These are phyloP conservation scores for Brachionus asplanchnoidis DNA, from an alignment of 1,140 invertebrate species.

Conservation along the genomic window DNA sequence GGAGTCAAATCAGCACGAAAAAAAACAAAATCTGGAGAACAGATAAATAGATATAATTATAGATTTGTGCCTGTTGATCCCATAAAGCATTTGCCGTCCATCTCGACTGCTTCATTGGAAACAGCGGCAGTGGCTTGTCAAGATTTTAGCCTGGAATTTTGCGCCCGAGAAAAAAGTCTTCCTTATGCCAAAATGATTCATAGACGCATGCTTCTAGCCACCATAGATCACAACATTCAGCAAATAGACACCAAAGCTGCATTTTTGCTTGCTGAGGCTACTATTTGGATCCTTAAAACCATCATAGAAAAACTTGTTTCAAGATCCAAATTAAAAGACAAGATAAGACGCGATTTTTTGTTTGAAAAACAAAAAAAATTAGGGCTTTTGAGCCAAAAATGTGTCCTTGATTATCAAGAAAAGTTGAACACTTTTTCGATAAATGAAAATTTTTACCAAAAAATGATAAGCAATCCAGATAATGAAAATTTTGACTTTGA, in stretches of 20 bases:
- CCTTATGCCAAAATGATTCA: slow-evolving; percentile 41
- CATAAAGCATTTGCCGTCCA: slow-evolving; percentile 15
- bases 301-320: slow-evolving; percentile 31
- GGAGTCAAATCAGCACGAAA: neutral
- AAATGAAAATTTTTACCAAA: neutral
- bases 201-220: neutral
- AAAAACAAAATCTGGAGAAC: neutral
- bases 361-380: neutral
- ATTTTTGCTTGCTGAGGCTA: slow-evolving; percentile 30
- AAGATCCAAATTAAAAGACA: slow-evolving; percentile 7
- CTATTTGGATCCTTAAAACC: slow-evolving; percentile 10
- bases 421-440: neutral
- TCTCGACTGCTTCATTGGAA: slow-evolving; percentile 10
- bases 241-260: slow-evolving; percentile 20
- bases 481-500: neutral
- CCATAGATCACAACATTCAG: slow-evolving; percentile 25
- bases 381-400: neutral
- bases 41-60: neutral
- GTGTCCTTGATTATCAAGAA: neutral
- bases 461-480: neutral
- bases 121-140: slow-evolving; percentile 11
- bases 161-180: slow-evolving; percentile 24
- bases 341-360: neutral
- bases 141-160: slow-evolving; percentile 26
- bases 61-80: slow-evolving; percentile 39